A percentile compares a stretch with the other conserved stretches of the same genome.
These are phyloP conservation scores for Eriosoma lanigerum DNA, from an alignment of 1,140 invertebrate species.

Conservation along the genomic window DNA sequence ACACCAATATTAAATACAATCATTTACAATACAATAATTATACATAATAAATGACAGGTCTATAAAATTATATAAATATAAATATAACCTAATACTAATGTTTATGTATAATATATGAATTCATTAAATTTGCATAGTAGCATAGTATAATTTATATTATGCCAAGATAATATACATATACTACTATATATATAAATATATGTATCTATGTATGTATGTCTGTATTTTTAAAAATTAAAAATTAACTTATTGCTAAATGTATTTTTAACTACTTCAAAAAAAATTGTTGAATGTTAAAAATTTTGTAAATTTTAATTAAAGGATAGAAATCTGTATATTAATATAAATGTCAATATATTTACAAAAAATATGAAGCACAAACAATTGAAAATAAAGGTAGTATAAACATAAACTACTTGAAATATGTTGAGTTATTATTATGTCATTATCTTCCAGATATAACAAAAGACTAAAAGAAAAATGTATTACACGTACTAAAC, in stretches of 20 bases:
- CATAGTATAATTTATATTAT: not conserved
- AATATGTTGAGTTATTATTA: not conserved
- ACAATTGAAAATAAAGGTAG: slow-evolving; percentile 18
- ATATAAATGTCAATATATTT: slow-evolving; percentile 49
- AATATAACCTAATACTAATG: slow-evolving; percentile 15
- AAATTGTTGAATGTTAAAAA: slow-evolving; percentile 15
- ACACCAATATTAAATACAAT: slow-evolving; percentile 18
- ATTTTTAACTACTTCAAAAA: slow-evolving; percentile 9
- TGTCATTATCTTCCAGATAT: not conserved
- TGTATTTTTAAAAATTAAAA: slow-evolving; percentile 1
- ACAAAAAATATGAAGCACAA: slow-evolving; percentile 42
- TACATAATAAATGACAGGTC: slow-evolving; percentile 10
- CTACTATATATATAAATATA: slow-evolving; percentile 8
- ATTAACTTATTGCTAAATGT: slow-evolving; percentile 18
- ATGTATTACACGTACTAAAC: slow-evolving; percentile 18
- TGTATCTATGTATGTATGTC: not conserved
- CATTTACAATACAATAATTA: not conserved
- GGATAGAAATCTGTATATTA: slow-evolving; percentile 2
- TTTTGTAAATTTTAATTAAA: slow-evolving; percentile 7
- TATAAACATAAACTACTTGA: not conserved
- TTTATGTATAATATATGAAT: not conserved
- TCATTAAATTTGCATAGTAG: not conserved
- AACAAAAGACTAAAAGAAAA: slow-evolving; percentile 13
- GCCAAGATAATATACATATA: too few species aligned
- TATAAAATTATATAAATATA: slow-evolving; percentile 4